Conservation (phyloP, 1,140 invertebrate genomes). For the Drosophila kanapiae region DNA sequence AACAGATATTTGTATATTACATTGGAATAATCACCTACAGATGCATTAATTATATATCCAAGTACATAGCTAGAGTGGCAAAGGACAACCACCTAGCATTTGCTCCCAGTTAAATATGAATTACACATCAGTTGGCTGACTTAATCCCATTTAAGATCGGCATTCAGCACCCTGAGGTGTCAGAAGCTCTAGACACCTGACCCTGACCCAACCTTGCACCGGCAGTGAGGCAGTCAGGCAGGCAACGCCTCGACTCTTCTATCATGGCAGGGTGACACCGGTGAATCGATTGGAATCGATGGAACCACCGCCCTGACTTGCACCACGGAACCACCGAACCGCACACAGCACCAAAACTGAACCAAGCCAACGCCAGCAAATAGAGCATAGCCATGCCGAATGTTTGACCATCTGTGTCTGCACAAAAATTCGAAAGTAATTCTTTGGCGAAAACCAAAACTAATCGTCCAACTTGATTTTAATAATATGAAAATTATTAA, state of each 20-base stretch:
- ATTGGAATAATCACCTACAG: no score
- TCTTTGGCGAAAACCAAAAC: neutral
- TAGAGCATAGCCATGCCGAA: conserved; percentile 69
- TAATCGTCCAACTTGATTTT: neutral
- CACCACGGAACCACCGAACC: conserved; percentile 40
- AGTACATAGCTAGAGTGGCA: neutral
- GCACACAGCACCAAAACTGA: conserved; percentile 10
- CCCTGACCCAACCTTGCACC: conserved; percentile 39
- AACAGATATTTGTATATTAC: no score
- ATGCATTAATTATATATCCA: neutral
- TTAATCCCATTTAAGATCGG: conserved; percentile 14
- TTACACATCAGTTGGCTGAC: neutral
- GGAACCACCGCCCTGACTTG: conserved; percentile 26
- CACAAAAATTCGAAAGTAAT: conserved; percentile 62
- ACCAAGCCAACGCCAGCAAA: conserved; percentile 44
- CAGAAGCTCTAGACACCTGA: conserved; percentile 16
- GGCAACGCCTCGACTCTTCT: conserved; percentile 15
- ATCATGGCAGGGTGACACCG: conserved; percentile 20
- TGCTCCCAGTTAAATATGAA: conserved; percentile 11
- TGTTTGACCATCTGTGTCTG: conserved; percentile 69
- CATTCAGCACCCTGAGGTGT: conserved; percentile 19
- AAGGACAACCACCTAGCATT: neutral
- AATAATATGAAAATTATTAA: no score
- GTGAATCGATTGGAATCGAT: conserved; percentile 13
- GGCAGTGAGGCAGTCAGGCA: conserved; percentile 22